Percentiles rank a stretch among this genome's conserved stretches.
Conservation (phyloP, 2,113 vertebrate species). For the Oryzias woworae region DNA sequence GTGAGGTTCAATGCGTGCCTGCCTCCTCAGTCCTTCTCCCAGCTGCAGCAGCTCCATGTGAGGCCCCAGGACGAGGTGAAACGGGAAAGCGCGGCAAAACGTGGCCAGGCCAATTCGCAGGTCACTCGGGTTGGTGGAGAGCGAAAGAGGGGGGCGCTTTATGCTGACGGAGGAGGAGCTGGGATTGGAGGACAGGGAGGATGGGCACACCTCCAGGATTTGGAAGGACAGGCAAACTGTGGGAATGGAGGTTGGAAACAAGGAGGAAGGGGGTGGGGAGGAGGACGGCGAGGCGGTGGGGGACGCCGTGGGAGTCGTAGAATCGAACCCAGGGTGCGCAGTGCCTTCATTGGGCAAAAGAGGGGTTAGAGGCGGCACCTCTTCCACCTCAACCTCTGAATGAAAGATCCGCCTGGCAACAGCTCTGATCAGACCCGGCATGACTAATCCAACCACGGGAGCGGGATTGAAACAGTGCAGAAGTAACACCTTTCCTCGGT, state of each 20-base stretch:
- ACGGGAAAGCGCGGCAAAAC: constrained; percentile 96
- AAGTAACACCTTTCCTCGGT: constrained; percentile 81
- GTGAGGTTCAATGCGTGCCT: constrained; percentile 87
- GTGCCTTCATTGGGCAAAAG: constrained; percentile 72
- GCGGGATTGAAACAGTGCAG: constrained; percentile 95
- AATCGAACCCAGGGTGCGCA: constrained; percentile 79
- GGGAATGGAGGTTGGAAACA: constrained; percentile 46
- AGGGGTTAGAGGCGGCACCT: constrained; percentile 80
- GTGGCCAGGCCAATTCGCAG: constrained; percentile 92
- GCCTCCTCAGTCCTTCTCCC: constrained; percentile 91
- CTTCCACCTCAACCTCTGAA: constrained; percentile 89
- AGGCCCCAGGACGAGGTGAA: constrained; percentile 93
- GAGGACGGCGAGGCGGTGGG: constrained; percentile 80
- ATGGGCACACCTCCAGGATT: constrained; percentile 81
- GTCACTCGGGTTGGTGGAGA: constrained; percentile 87
- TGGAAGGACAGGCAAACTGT: constrained; percentile 86
- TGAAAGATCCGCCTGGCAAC: constrained; percentile 91
- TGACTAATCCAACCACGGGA: constrained; percentile 89
- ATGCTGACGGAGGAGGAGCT: constrained; percentile 75
- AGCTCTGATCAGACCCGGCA: constrained; percentile 93
- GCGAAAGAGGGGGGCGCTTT: constrained; percentile 75
- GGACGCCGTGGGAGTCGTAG: constrained; percentile 70
- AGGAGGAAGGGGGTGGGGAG: constrained; percentile 54
- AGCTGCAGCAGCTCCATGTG: constrained; percentile 92
- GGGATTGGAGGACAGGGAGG: constrained; percentile 70